phyloP scores from a whole-genome alignment of 2,888 invertebrate species.

The Brachyopa scutellaris region DNA sequence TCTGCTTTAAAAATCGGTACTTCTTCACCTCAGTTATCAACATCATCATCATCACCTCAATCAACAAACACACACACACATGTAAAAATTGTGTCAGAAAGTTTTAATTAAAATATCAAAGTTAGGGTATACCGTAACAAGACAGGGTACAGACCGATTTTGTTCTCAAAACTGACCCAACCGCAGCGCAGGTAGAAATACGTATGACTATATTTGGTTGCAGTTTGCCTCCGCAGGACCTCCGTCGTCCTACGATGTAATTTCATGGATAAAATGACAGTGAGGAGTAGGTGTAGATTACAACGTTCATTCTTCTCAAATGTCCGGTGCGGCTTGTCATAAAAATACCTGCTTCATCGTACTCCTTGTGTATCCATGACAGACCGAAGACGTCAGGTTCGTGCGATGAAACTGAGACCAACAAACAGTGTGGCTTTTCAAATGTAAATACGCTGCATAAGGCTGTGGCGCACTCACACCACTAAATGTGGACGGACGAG shows the following conservation, averaged over 20 bases:
- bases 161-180: constrained; percentile 37
- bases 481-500: constrained; percentile 58
- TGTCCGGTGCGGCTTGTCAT: constrained; percentile 58
- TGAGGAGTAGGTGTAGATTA: constrained; percentile 70
- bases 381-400: constrained; percentile 49
- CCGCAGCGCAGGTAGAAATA: constrained; percentile 23
- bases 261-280: constrained; percentile 66
- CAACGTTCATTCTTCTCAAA: constrained; percentile 63
- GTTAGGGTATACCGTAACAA: constrained; percentile 6
- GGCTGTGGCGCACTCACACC: constrained; percentile 31
- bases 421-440: neutral
- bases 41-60: constrained; percentile 8
- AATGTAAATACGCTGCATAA: constrained; percentile 63
- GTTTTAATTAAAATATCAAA: constrained; percentile 70
- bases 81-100: constrained; percentile 3
- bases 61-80: neutral
- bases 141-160: constrained; percentile 35
- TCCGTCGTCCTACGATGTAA: constrained; percentile 62
- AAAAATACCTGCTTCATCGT: constrained; percentile 51
- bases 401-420: constrained; percentile 62
- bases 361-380: constrained; percentile 56
- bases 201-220: neutral
- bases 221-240: constrained; percentile 29
- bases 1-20: too few species aligned
- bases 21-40: constrained; percentile 32